phyloP scores from a whole-genome alignment of 2,888 invertebrate genomes.

The Drosophila diplacantha region DNA sequence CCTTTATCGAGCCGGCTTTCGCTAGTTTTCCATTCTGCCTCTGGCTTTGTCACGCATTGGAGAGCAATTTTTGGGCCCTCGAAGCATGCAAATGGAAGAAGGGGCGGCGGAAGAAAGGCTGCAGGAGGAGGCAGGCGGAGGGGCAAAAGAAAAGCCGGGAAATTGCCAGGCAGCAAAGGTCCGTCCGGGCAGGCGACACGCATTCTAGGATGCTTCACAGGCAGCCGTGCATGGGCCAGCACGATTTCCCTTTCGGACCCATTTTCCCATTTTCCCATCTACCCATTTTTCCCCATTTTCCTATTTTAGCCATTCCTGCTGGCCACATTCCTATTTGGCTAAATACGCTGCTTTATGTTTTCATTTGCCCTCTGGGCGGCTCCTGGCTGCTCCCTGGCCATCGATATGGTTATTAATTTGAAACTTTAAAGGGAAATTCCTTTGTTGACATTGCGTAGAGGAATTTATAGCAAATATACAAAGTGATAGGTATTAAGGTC shows the following conservation, averaged over 20 bases:
- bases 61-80: slow-evolving; percentile 56
- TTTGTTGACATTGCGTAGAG: neutral
- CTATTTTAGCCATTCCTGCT: neutral
- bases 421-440: neutral
- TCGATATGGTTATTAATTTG: slow-evolving; percentile 2
- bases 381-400: neutral
- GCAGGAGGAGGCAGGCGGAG: neutral
- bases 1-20: slow-evolving; percentile 38
- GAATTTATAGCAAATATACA: no score
- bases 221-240: slow-evolving; percentile 27
- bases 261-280: neutral
- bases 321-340: slow-evolving; percentile 23
- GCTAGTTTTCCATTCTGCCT: slow-evolving; percentile 47
- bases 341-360: slow-evolving; percentile 35
- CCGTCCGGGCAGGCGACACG: slow-evolving; percentile 11
- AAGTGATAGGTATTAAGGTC: neutral
- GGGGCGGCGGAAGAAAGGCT: neutral
- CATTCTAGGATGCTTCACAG: slow-evolving; percentile 12
- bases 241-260: slow-evolving; percentile 18
- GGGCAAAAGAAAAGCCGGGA: slow-evolving; percentile 6
- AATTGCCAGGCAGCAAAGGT: slow-evolving; percentile 11
- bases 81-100: slow-evolving; percentile 49
- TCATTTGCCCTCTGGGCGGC: slow-evolving; percentile 8
- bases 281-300: neutral
- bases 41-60: slow-evolving; percentile 67